Conservation (phyloP, 2,888 invertebrate species). For the Lasioglossum leucozonium region DNA sequence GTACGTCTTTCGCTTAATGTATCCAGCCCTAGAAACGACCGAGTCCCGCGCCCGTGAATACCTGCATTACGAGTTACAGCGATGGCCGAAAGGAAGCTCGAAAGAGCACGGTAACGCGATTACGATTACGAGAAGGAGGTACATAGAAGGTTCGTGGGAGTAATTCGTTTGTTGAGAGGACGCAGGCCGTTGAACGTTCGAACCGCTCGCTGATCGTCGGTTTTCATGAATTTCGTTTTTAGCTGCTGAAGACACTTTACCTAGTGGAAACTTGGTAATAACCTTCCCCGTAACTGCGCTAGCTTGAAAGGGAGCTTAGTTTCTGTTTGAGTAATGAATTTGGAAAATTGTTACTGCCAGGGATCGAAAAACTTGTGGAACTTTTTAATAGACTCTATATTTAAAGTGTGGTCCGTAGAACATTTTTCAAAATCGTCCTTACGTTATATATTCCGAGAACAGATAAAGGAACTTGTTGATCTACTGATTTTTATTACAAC, state of each 20-base stretch:
- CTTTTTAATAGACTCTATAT: not conserved
- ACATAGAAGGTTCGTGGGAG: not conserved
- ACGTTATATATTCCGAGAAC: not conserved
- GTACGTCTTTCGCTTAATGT: conserved; percentile 19
- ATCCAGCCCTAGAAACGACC: conserved; percentile 8
- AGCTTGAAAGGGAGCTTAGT: not conserved
- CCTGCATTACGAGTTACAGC: not conserved
- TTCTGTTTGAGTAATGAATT: not conserved
- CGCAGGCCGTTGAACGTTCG: not conserved
- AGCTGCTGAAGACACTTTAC: not conserved
- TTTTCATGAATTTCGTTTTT: not conserved
- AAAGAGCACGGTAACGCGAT: not conserved
- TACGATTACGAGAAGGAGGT: not conserved
- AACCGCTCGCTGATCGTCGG: not conserved
- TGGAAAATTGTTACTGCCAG: not conserved
- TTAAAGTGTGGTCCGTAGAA: not conserved
- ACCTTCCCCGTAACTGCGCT: not conserved
- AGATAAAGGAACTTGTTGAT: not conserved
- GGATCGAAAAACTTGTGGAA: not conserved
- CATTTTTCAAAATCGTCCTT: not conserved
- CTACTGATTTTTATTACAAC: not conserved
- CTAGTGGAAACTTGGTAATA: not conserved
- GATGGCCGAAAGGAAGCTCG: conserved; percentile 7
- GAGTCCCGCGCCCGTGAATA: not conserved
- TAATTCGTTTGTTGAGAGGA: not conserved